A percentile compares a stretch with the other conserved stretches of the same genome.
Evolutionary conservation across 2,888 invertebrate species (phyloP).

Genomic region (Eristalis intricaria): DNA sequence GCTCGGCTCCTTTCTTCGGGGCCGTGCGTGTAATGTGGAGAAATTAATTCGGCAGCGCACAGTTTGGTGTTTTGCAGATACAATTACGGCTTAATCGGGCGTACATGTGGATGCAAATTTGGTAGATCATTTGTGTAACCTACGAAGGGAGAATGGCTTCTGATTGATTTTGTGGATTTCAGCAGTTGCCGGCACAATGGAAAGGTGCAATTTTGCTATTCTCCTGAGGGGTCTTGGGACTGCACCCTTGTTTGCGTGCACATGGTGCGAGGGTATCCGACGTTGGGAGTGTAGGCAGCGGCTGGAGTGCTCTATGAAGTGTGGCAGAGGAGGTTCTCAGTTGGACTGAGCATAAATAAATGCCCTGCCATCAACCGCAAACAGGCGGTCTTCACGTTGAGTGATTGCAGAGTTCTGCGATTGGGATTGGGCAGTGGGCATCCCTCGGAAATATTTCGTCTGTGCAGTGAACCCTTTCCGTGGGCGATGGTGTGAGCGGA

Average conservation of each 20-base stretch:
- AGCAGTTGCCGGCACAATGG: neutral
- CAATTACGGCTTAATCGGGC: conserved; percentile 34
- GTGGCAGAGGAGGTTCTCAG: neutral
- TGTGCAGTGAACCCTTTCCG: neutral
- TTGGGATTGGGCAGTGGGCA: neutral
- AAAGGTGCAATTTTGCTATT: neutral
- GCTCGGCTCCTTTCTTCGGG: neutral
- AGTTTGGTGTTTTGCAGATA: conserved; percentile 22
- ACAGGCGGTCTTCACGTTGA: neutral
- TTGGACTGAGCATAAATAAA: neutral
- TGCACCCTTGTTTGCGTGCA: neutral
- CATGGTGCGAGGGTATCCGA: too few relatives aligned
- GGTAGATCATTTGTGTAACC: neutral
- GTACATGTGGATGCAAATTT: conserved; percentile 39
- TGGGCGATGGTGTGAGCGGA: neutral
- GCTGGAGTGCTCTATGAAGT: neutral
- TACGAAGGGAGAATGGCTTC: neutral
- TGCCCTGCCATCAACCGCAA: neutral
- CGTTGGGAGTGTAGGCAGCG: neutral
- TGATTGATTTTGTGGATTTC: neutral
- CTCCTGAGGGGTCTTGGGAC: neutral
- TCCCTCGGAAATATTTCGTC: neutral
- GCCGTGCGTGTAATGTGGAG: conserved; percentile 29
- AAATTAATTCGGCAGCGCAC: conserved; percentile 36
- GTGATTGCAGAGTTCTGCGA: neutral